Conservation (phyloP, 2,888 invertebrate species). For the Drosophila subsilvestris region DNA sequence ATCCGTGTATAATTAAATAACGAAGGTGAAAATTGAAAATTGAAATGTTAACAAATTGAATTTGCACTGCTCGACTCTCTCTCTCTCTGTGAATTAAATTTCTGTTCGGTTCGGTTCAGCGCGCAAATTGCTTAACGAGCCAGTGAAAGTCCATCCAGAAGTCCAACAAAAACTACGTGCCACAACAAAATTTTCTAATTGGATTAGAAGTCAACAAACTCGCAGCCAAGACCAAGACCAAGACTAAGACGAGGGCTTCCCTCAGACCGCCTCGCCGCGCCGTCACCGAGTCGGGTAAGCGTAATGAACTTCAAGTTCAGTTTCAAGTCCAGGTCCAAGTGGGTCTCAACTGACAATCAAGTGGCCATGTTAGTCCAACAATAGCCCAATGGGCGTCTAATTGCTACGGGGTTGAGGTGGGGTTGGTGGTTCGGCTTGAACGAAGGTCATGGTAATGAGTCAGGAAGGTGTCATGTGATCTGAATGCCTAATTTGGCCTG, state of each 20-base stretch:
- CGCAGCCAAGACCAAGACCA: constrained; percentile 18
- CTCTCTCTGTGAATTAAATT: constrained; percentile 34
- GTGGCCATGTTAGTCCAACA: constrained; percentile 36
- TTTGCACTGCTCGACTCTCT: constrained; percentile 52
- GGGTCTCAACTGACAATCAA: constrained; percentile 40
- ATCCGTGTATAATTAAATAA: constrained; percentile 70
- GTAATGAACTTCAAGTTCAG: constrained; percentile 54
- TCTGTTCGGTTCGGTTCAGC: constrained; percentile 10
- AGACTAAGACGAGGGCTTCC: constrained; percentile 8
- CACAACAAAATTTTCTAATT: constrained; percentile 65
- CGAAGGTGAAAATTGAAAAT: constrained; percentile 79
- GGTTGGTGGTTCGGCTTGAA: not conserved
- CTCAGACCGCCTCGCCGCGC: not conserved
- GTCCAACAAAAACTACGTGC: constrained; percentile 50
- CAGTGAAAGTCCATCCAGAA: constrained; percentile 50
- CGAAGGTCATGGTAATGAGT: constrained; percentile 53
- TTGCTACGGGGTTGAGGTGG: constrained; percentile 34
- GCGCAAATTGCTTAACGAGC: constrained; percentile 61
- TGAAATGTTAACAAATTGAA: constrained; percentile 78
- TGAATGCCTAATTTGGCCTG: constrained; percentile 62
- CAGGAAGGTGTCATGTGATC: constrained; percentile 66
- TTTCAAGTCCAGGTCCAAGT: constrained; percentile 27
- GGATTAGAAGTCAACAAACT: constrained; percentile 75
- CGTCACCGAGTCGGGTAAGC: constrained; percentile 57
- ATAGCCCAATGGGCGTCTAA: constrained; percentile 51